Evolutionary conservation across 2,797 vertebrate species (phyloP).

Genomic region (Coreius guichenoti): DNA sequence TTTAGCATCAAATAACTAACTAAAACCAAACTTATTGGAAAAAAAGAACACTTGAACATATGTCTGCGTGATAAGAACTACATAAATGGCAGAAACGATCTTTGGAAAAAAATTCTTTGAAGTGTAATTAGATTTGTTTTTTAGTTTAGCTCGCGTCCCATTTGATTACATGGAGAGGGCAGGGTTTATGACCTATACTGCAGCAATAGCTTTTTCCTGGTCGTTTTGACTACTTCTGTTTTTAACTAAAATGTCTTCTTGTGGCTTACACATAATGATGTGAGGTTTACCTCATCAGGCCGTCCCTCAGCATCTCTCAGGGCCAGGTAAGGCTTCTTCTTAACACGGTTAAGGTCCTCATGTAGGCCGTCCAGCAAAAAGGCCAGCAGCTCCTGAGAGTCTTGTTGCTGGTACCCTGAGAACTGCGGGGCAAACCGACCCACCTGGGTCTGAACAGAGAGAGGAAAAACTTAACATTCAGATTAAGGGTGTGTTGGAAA

Average conservation of each 20-base stretch:
- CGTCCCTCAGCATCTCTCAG: constrained; percentile 92
- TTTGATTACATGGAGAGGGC: neutral
- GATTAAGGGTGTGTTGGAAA: neutral
- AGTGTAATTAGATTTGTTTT: neutral
- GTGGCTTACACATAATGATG: neutral
- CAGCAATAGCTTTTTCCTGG: neutral
- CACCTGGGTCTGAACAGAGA: constrained; percentile 87
- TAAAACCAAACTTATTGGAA: neutral
- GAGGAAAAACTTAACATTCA: neutral
- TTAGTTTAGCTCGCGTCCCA: neutral
- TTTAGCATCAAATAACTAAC: neutral
- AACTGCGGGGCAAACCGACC: constrained; percentile 97
- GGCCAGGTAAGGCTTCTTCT: constrained; percentile 95
- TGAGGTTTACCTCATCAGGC: constrained; percentile 85
- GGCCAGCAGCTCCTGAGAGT: constrained; percentile 95
- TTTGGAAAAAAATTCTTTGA: rapidly evolving
- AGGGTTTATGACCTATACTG: neutral
- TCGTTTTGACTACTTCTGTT: neutral
- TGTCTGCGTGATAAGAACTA: neutral
- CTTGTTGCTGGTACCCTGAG: constrained; percentile 97
- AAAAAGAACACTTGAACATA: too few relatives aligned
- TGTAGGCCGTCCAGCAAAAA: constrained; percentile 95
- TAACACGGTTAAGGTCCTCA: constrained; percentile 96
- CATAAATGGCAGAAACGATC: neutral
- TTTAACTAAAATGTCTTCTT: neutral